A percentile compares a stretch with the other conserved stretches of the same genome.
Conservation (phyloP, 2,113 vertebrate species). For the Micronycteris hirsuta region DNA sequence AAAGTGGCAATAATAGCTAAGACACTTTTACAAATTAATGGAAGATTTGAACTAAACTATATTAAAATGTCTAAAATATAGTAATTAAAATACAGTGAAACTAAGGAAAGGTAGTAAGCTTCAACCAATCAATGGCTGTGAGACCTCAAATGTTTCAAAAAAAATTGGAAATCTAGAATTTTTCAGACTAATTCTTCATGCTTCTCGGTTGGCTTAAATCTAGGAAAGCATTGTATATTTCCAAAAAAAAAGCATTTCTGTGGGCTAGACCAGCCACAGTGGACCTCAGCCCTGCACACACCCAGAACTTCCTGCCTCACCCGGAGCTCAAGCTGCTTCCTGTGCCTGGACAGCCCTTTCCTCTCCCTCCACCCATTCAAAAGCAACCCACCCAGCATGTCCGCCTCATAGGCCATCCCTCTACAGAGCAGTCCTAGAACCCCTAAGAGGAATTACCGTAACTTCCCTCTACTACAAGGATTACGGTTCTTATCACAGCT, state of each 20-base stretch:
- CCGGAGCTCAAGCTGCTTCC: conserved; percentile 62
- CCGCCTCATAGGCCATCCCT: background rate
- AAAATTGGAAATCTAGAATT: background rate
- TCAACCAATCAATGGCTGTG: background rate
- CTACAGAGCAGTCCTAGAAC: background rate
- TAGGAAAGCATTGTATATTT: conserved; percentile 10
- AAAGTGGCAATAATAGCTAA: background rate
- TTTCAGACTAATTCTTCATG: background rate
- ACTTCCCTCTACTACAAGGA: background rate
- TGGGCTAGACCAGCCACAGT: background rate
- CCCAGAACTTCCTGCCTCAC: conserved; percentile 70
- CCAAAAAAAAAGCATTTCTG: conserved; percentile 54
- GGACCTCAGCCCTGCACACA: conserved; percentile 42
- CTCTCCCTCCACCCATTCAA: conserved; percentile 42
- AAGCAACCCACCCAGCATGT: conserved; percentile 32
- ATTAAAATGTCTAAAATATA: background rate
- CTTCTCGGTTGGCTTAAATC: background rate
- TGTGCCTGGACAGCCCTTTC: conserved; percentile 54
- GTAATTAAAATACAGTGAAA: background rate
- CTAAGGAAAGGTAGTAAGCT: background rate
- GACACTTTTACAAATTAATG: background rate
- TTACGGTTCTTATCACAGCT: background rate
- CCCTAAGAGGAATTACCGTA: background rate
- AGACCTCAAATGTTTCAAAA: background rate
- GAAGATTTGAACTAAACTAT: background rate